Evolutionary conservation across 2,113 vertebrate species (phyloP).

Genomic region (Petroica traversi): DNA sequence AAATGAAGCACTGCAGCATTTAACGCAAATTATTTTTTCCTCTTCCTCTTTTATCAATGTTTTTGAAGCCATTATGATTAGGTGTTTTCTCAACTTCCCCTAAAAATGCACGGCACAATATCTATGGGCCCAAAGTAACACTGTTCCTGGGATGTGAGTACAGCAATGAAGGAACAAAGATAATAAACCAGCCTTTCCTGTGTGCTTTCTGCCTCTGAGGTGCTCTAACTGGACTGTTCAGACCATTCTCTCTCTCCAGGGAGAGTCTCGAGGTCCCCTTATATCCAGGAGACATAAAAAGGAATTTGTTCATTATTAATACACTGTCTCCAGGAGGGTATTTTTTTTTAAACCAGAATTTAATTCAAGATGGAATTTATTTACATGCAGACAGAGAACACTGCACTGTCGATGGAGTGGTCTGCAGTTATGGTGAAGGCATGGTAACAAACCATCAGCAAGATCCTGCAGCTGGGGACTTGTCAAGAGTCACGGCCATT

Average conservation of each 20-base stretch:
- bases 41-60: constrained; percentile 4
- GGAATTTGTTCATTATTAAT: constrained; percentile 24
- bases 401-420: rapidly evolving
- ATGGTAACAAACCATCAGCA: background rate
- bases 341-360: background rate
- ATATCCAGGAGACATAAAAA: constrained; percentile 23
- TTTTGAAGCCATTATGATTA: constrained; percentile 8
- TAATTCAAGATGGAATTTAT: background rate
- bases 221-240: background rate
- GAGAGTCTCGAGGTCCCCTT: background rate
- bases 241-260: background rate
- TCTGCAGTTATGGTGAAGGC: background rate
- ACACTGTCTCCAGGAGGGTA: background rate
- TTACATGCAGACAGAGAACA: background rate
- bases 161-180: background rate
- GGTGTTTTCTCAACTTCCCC: background rate
- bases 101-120: background rate
- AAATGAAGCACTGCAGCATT: constrained; percentile 31
- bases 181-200: background rate
- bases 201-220: background rate
- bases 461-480: background rate
- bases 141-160: background rate
- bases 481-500: background rate
- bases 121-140: background rate
- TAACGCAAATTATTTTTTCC: constrained; percentile 14